Percentiles rank a stretch among this genome's conserved stretches.
Conservation (phyloP, 2,113 vertebrate species). For the Osmerus mordax region DNA sequence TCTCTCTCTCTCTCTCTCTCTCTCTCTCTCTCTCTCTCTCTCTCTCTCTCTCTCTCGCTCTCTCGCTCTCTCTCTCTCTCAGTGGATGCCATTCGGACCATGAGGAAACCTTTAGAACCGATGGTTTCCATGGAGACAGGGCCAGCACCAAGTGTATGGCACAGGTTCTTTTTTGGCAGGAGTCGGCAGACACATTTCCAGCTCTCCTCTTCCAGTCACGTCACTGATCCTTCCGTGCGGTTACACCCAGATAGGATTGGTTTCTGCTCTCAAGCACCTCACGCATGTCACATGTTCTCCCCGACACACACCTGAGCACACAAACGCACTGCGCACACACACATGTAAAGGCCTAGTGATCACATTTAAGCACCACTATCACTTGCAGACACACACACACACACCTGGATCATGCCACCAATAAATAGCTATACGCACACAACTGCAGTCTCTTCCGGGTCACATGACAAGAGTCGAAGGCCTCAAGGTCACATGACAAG, state of each 20-base stretch:
- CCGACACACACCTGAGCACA: background rate
- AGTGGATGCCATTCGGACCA: background rate
- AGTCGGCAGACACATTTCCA: conserved; percentile 29
- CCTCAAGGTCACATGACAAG: conserved; percentile 7
- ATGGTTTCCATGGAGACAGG: background rate
- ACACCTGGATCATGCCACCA: conserved; percentile 34
- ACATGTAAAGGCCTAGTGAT: background rate
- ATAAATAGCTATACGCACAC: conserved; percentile 21
- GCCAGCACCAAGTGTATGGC: conserved; percentile 56
- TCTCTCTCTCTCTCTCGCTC: no score
- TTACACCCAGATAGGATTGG: background rate
- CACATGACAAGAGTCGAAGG: conserved; percentile 24
- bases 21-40: no score
- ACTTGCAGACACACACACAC: conserved; percentile 17
- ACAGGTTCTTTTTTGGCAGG: conserved; percentile 63
- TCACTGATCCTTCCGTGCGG: background rate
- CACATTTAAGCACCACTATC: conserved; percentile 32
- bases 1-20: background rate
- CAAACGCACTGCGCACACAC: conserved; percentile 8
- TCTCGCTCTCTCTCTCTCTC: background rate
- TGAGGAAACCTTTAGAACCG: background rate
- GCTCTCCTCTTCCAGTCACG: background rate
- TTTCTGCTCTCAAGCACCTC: conserved; percentile 16
- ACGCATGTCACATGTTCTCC: background rate
- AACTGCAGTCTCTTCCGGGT: conserved; percentile 36